Evolutionary conservation across 2,888 invertebrate genomes (phyloP).

Genomic region (Atherix ibis): DNA sequence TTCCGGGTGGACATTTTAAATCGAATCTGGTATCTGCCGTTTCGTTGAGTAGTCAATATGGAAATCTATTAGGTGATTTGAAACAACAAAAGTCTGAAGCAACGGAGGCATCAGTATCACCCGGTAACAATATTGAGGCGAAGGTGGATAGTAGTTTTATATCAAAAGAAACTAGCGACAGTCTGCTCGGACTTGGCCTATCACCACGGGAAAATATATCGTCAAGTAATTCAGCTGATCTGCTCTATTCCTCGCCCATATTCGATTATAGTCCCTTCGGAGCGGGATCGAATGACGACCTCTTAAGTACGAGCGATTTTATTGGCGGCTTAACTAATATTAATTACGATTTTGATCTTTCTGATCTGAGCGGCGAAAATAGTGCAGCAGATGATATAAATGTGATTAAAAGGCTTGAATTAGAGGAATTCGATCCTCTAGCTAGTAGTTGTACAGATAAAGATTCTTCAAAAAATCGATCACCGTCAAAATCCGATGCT

Average conservation of each 20-base stretch:
- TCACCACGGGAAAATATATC: slow-evolving; percentile 12
- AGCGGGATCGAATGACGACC: slow-evolving; percentile 41
- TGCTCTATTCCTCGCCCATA: slow-evolving; percentile 42
- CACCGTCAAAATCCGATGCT: neutral
- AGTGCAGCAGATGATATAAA: slow-evolving; percentile 45
- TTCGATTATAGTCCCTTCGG: slow-evolving; percentile 38
- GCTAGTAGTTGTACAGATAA: slow-evolving; percentile 2
- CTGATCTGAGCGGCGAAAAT: slow-evolving; percentile 57
- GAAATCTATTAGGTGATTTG: too few relatives aligned
- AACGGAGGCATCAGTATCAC: slow-evolving; percentile 1
- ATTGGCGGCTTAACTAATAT: slow-evolving; percentile 49
- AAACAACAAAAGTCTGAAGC: too few relatives aligned
- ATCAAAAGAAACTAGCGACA: neutral
- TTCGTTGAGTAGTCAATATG: too few relatives aligned
- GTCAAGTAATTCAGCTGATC: slow-evolving; percentile 30
- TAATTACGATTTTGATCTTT: slow-evolving; percentile 61
- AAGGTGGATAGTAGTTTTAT: neutral
- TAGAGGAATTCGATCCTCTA: slow-evolving; percentile 32
- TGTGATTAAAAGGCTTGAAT: slow-evolving; percentile 27
- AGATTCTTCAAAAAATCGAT: neutral
- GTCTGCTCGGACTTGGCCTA: neutral
- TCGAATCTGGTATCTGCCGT: slow-evolving; percentile 22
- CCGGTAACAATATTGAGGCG: neutral
- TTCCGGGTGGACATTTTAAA: slow-evolving; percentile 21
- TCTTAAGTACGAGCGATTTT: slow-evolving; percentile 31